phyloP scores from a whole-genome alignment of 2,888 invertebrate genomes.

The Plagodis dolabraria region DNA sequence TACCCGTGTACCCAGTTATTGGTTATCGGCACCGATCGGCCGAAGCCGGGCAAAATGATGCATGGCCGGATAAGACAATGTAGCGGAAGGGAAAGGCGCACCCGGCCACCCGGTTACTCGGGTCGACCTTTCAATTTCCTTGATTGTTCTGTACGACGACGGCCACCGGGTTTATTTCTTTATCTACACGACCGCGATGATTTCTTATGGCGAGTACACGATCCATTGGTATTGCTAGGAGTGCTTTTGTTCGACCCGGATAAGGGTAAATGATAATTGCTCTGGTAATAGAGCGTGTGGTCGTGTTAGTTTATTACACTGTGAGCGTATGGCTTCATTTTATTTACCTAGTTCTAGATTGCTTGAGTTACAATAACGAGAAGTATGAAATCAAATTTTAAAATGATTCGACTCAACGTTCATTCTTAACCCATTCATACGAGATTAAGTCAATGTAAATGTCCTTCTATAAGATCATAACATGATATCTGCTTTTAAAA shows the following conservation, averaged over 20 bases:
- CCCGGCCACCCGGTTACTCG: slow-evolving; percentile 48
- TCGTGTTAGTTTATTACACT: slow-evolving; percentile 11
- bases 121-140: slow-evolving; percentile 79
- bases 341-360: background rate
- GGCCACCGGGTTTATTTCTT: slow-evolving; percentile 52
- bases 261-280: slow-evolving; percentile 39
- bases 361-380: no score
- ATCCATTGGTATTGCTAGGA: slow-evolving; percentile 34
- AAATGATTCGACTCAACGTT: no score
- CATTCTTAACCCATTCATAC: no score
- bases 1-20: slow-evolving; percentile 36
- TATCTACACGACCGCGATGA: slow-evolving; percentile 54
- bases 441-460: no score
- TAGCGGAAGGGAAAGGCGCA: slow-evolving; percentile 64
- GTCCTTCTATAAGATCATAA: no score
- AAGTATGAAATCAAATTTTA: no score
- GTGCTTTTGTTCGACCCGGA: slow-evolving; percentile 37
- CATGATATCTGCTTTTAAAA: no score
- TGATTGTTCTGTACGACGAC: slow-evolving; percentile 54
- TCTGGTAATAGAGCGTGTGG: slow-evolving; percentile 20
- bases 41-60: slow-evolving; percentile 64
- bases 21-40: slow-evolving; percentile 47
- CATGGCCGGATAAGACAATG: slow-evolving; percentile 71
- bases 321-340: background rate
- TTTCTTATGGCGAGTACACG: slow-evolving; percentile 49